phyloP scores from a whole-genome alignment of 2,113 vertebrate genomes.

The Mobula birostris region DNA sequence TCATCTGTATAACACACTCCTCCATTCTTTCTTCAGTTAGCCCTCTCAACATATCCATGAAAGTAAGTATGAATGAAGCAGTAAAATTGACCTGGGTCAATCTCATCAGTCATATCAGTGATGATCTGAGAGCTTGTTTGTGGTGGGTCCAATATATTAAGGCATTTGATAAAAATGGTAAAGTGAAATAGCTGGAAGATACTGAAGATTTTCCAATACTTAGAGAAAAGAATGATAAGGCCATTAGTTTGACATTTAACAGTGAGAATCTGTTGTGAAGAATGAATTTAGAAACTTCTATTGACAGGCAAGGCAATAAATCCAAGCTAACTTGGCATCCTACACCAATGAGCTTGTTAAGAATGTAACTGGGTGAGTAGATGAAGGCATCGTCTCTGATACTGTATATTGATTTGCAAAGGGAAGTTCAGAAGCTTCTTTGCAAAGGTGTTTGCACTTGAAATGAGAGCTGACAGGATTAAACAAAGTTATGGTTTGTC shows the following conservation, averaged over 20 bases:
- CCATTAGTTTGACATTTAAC: conserved; percentile 11
- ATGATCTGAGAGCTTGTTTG: background rate
- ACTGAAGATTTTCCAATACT: background rate
- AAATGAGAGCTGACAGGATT: background rate
- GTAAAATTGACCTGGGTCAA: background rate
- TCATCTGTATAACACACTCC: background rate
- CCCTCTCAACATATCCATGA: background rate
- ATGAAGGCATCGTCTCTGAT: background rate
- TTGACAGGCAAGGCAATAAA: conserved; percentile 21
- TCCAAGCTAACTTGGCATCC: background rate
- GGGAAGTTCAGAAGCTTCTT: background rate
- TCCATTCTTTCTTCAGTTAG: background rate
- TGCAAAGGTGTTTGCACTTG: background rate
- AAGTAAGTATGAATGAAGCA: background rate
- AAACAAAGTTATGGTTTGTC: background rate
- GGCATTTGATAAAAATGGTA: background rate
- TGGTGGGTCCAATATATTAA: background rate
- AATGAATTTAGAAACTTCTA: background rate
- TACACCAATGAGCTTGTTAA: background rate
- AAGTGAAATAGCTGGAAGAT: background rate
- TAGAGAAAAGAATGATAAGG: background rate
- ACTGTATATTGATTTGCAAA: background rate
- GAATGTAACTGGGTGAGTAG: conserved; percentile 13
- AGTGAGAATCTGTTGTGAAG: conserved; percentile 19
- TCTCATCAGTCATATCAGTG: background rate